Base-by-base conservation (phyloP, 1,140 invertebrate genomes). In the Orussus abietinus region DNA sequence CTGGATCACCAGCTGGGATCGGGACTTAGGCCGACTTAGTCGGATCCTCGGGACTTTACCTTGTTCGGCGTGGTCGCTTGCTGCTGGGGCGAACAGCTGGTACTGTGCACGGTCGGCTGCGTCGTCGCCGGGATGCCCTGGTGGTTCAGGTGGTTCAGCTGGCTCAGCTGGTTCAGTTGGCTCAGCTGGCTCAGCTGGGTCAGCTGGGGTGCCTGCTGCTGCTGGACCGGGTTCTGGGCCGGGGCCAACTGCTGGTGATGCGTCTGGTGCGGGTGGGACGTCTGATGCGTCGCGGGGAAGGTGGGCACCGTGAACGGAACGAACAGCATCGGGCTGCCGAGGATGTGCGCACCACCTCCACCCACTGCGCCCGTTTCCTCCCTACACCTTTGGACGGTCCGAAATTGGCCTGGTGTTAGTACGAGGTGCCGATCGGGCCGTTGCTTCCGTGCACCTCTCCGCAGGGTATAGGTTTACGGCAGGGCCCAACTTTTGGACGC, bases 381-480 rank as follows among this genome's bases (percentile, higher is more conserved):
- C 69, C 69, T 74, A 72, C 69, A 74, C 70, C 70, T 73, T 64
- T n/a, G n/a, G n/a, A n/a, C n/a, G n/a, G n/a, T n/a, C n/a, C n/a
- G n/a, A n/a, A n/a, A n/a, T n/a, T n/a, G n/a, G n/a, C n/a, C n/a
- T n/a, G n/a, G n/a, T n/a, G n/a, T n/a, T n/a, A n/a, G n/a, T n/a
- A n/a, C n/a, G n/a, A n/a, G n/a, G n/a, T n/a, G n/a, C n/a, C n/a
- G n/a, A n/a, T n/a, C n/a, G n/a, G n/a, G n/a, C n/a, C n/a, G n/a
- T n/a, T n/a, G n/a, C n/a, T n/a, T n/a, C n/a, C n/a, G n/a, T n/a
- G n/a, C n/a, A n/a, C n/a, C n/a, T n/a, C n/a, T n/a, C n/a, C n/a
- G n/a, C n/a, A n/a, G n/a, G n/a, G n/a, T n/a, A n/a, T n/a, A n/a
- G n/a, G n/a, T n/a, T n/a, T n/a, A n/a, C n/a, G n/a, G n/a, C n/a